These are phyloP conservation scores for Parus major DNA, from an alignment of 2,113 vertebrate genomes.

Conservation along the genomic window DNA sequence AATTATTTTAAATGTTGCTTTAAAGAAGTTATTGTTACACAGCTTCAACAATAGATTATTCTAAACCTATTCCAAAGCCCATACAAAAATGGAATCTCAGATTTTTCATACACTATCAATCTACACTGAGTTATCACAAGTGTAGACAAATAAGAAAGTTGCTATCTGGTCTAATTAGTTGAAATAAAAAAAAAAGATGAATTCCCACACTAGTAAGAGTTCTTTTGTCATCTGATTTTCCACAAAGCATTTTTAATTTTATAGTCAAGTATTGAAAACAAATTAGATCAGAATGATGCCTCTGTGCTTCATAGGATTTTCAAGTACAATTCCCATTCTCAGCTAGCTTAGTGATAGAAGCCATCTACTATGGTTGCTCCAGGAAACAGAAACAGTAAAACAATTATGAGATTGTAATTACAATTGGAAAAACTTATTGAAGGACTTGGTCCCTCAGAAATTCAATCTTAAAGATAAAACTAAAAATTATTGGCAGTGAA, in stretches of 20 bases:
- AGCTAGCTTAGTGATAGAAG: not conserved
- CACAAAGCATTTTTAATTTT: not conserved
- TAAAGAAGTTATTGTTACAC: not conserved
- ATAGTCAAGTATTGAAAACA: not conserved
- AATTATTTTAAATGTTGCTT: not conserved
- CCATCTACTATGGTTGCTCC: not conserved
- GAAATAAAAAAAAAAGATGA: not conserved
- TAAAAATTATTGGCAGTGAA: not conserved
- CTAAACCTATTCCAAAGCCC: not conserved
- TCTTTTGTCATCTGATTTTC: not conserved
- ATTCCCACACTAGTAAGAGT: not conserved
- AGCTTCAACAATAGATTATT: not conserved
- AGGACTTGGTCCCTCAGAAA: not conserved
- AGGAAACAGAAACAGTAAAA: not conserved
- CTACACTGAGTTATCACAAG: not conserved
- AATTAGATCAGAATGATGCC: not conserved
- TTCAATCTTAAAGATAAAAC: not conserved
- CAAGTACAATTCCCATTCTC: not conserved
- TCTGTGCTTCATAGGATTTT: not conserved
- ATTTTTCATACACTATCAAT: not conserved
- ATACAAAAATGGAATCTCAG: not conserved
- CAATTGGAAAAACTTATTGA: not conserved
- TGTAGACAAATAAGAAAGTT: not conserved
- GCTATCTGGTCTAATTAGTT: not conserved
- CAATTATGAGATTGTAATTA: not conserved